Conservation (phyloP, 2,113 vertebrate genomes). For the Myrmophylax atrothorax region DNA sequence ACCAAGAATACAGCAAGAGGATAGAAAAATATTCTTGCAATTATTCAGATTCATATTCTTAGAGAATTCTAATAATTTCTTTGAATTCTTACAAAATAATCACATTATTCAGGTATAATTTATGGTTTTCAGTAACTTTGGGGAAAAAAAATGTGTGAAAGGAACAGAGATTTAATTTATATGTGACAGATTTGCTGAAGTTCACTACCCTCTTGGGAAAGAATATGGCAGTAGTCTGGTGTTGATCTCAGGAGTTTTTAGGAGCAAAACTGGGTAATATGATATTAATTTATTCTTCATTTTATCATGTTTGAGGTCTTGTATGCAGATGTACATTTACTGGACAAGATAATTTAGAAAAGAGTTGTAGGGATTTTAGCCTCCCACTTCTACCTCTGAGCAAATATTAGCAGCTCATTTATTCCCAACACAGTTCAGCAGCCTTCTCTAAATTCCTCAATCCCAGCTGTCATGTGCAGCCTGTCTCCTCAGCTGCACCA, state of each 20-base stretch:
- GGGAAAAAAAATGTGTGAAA: neutral
- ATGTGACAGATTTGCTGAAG: fast-evolving
- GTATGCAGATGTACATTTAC: neutral
- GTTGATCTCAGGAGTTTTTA: neutral
- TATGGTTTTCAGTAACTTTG: neutral
- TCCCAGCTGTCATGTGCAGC: neutral
- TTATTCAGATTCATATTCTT: neutral
- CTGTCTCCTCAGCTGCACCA: neutral
- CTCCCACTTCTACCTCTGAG: neutral
- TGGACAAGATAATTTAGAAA: neutral
- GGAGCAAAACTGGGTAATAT: neutral
- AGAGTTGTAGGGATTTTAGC: neutral
- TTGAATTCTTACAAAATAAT: neutral
- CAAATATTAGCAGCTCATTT: neutral
- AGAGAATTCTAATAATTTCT: neutral
- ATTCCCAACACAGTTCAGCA: neutral
- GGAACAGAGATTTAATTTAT: neutral
- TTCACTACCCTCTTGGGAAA: neutral
- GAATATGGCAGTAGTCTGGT: neutral
- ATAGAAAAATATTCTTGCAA: neutral
- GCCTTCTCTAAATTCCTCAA: neutral
- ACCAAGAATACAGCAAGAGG: neutral
- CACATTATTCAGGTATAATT: neutral
- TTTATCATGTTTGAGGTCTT: neutral
- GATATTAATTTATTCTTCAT: neutral